A percentile compares a stretch with the other conserved stretches of the same genome.
phyloP scores from a whole-genome alignment of 1,140 invertebrate species.

The Neodiprion lecontei region DNA sequence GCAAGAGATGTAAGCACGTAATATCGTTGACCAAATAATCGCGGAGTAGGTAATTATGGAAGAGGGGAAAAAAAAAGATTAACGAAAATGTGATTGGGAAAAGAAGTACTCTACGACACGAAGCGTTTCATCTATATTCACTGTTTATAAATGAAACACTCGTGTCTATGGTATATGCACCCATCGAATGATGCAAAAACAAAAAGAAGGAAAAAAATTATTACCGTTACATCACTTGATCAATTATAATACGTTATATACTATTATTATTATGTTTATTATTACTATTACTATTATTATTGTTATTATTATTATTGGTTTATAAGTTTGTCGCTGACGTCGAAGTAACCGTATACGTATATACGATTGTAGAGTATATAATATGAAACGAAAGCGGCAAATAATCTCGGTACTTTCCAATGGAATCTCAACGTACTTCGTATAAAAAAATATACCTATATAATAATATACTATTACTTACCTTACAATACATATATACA shows the following conservation, averaged over 20 bases:
- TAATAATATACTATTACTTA: constrained; percentile 34
- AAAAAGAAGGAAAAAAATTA: not conserved
- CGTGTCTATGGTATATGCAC: too few relatives aligned
- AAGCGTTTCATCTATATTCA: too few relatives aligned
- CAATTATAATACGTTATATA: constrained; percentile 8
- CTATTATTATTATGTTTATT: constrained; percentile 14
- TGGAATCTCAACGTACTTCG: constrained; percentile 37
- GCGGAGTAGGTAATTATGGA: not conserved
- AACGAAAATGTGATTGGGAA: too few relatives aligned
- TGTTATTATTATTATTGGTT: not conserved
- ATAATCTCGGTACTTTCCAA: constrained; percentile 41
- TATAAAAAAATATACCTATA: constrained; percentile 34
- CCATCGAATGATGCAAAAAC: not conserved
- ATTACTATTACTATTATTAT: constrained; percentile 12
- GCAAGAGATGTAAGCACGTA: not conserved
- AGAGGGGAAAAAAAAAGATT: too few relatives aligned
- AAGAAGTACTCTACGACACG: too few relatives aligned
- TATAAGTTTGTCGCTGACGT: constrained; percentile 16
- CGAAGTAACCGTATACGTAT: not conserved
- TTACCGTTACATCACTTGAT: not conserved
- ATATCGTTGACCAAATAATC: not conserved
- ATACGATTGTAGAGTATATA: not conserved
- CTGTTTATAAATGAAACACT: too few relatives aligned
- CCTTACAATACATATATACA: constrained; percentile 22
- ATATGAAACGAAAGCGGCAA: constrained; percentile 20